Conservation (phyloP, 2,113 vertebrate genomes). For the Apistogramma diplotaenia region DNA sequence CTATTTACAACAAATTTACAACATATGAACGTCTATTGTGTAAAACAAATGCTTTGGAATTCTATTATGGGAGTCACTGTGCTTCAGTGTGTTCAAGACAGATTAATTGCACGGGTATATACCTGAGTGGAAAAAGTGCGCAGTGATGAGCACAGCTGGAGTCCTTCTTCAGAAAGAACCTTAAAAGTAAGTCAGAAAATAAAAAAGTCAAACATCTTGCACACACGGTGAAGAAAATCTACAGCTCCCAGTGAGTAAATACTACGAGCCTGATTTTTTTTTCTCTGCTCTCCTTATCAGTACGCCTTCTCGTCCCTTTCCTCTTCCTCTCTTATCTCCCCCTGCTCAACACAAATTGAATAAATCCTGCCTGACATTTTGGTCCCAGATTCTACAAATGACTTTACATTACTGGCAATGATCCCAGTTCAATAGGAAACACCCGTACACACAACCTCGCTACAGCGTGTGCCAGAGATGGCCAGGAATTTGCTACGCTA, state of each 20-base stretch:
- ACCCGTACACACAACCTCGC: not conserved
- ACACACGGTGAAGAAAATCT: not conserved
- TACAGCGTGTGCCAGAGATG: not conserved
- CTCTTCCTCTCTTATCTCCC: slow-evolving; percentile 21
- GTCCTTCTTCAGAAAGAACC: slow-evolving; percentile 90
- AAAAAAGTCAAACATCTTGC: not conserved
- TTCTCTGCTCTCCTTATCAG: slow-evolving; percentile 2
- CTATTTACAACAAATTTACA: too few species aligned
- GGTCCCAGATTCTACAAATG: slow-evolving; percentile 21
- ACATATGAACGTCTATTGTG: not conserved
- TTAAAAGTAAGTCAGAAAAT: slow-evolving; percentile 49
- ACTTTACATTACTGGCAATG: slow-evolving; percentile 29
- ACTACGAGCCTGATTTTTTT: slow-evolving; percentile 15
- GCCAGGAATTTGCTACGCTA: not conserved
- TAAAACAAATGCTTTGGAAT: not conserved
- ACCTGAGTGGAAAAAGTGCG: slow-evolving; percentile 89
- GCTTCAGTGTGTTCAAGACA: not conserved
- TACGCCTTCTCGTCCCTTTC: not conserved
- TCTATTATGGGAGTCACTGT: not conserved
- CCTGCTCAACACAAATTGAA: slow-evolving; percentile 7
- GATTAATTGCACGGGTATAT: slow-evolving; percentile 8
- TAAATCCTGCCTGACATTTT: slow-evolving; percentile 40
- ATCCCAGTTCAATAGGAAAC: slow-evolving; percentile 25
- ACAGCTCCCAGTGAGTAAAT: slow-evolving; percentile 6
- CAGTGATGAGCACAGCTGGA: slow-evolving; percentile 87